phyloP scores from a whole-genome alignment of 2,113 vertebrate species.

The Amblyornis subalaris region DNA sequence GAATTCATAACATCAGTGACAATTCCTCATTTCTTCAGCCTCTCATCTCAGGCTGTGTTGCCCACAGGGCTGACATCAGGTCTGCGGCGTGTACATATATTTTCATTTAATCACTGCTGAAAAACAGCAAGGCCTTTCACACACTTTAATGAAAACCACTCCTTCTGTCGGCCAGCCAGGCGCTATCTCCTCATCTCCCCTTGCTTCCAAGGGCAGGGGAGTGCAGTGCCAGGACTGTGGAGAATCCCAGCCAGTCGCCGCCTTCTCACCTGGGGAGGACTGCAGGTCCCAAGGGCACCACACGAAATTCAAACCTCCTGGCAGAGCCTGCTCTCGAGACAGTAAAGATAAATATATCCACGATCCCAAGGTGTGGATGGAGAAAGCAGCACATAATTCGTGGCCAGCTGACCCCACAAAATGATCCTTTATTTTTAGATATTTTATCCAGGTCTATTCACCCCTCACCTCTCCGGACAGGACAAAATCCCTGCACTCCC shows the following conservation, averaged over 20 bases:
- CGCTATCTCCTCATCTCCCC: neutral
- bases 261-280: neutral
- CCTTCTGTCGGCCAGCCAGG: neutral
- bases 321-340: neutral
- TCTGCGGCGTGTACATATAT: neutral
- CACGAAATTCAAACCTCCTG: rapidly evolving
- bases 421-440: rapidly evolving
- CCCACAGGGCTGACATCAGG: slow-evolving; percentile 14
- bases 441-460: neutral
- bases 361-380: neutral
- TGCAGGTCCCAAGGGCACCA: neutral
- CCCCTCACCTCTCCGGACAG: neutral
- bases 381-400: rapidly evolving
- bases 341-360: rapidly evolving
- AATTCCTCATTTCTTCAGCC: neutral
- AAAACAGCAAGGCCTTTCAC: neutral
- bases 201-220: neutral
- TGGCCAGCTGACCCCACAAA: too few relatives aligned
- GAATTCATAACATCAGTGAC: neutral
- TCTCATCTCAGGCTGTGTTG: neutral
- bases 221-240: neutral
- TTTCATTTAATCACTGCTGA: neutral
- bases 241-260: neutral
- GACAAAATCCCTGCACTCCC: neutral
- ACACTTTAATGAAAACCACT: neutral